Evolutionary conservation across 2,888 invertebrate genomes (phyloP), one percentile per base, ranked within the genome.

Genomic region (Agonopterix subpropinquella): DNA sequence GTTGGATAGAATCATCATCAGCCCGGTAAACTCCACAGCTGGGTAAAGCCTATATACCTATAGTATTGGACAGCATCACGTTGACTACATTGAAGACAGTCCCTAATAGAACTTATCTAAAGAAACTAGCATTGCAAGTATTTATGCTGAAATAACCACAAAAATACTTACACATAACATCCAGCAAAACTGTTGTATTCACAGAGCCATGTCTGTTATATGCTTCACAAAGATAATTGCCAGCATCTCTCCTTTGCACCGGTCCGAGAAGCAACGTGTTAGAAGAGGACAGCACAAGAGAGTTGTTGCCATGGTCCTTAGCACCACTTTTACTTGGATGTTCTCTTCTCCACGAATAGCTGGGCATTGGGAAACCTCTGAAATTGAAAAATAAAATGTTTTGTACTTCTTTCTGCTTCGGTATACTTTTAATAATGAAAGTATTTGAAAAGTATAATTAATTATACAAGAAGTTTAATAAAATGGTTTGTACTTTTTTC

Each of bases 141-240:
- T n/a, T 39, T 9, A n/a, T 3, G n/a, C 4, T 39, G 10, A 39
- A n/a, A n/a, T n/a, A 39, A 39, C 10, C 10, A 39, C 5, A 39
- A 9, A 9, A 0, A 39, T 36, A 92, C 94, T 94, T 85, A 97
- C 97, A 97, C 83, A 93, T 91, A 41, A 97, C 96, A 77, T 96
- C 93, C 61, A 97, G 89, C 57, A 89, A 87, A 4, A 94, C 92
- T 13, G 91, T 90, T 9, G 92, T 91, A 45, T 90, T 92, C 55
- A 91, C 90, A 47, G 89, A 90, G 11, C 97, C 97, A 54, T 97
- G 96, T 59, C 93, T 91, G 77, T 97, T 95, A 64, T 83, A 90
- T 0, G 95, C 94, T 58, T 93, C 91, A 71, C 97, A 97, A 44
- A 92, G 87, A 73, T 96, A 96, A 51, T 91, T 90, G 0, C 96